Evolutionary conservation across 2,888 invertebrate genomes (phyloP).

Genomic region (Epiblema foenella): DNA sequence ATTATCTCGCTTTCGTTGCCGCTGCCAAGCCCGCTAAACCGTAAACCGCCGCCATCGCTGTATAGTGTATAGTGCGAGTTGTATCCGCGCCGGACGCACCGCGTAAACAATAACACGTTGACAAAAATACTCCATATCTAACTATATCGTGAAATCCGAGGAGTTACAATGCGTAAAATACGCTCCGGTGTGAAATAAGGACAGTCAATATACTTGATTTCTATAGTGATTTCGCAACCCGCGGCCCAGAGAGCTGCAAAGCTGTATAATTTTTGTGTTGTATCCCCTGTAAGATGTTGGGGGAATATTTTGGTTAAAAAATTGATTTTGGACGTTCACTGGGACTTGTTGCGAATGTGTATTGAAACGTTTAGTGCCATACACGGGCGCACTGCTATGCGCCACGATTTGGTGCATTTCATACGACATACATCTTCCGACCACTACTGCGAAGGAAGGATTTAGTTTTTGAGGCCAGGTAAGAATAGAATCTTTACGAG

Average conservation of each 20-base stretch:
- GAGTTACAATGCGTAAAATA: slow-evolving; percentile 76
- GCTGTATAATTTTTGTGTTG: slow-evolving; percentile 72
- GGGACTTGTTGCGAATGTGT: slow-evolving; percentile 83
- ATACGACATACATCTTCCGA: slow-evolving; percentile 92
- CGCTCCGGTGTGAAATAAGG: slow-evolving; percentile 80
- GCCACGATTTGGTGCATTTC: slow-evolving; percentile 89
- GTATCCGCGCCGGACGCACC: slow-evolving; percentile 42
- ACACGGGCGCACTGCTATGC: slow-evolving; percentile 90
- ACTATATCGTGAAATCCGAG: slow-evolving; percentile 10
- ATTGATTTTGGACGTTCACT: slow-evolving; percentile 70
- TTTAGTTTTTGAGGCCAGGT: slow-evolving; percentile 74
- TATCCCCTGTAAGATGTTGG: slow-evolving; percentile 77
- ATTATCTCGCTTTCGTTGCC: slow-evolving; percentile 65
- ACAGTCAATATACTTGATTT: slow-evolving; percentile 47
- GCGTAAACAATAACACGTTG: slow-evolving; percentile 56
- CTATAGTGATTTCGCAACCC: slow-evolving; percentile 50
- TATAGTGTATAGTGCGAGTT: slow-evolving; percentile 16
- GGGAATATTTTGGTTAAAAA: slow-evolving; percentile 75
- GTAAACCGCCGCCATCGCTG: too few relatives aligned
- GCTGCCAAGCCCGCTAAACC: not conserved
- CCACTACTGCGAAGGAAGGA: slow-evolving; percentile 89
- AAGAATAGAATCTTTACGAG: slow-evolving; percentile 52
- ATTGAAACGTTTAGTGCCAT: slow-evolving; percentile 84
- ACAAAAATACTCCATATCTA: slow-evolving; percentile 30
- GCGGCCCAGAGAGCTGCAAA: slow-evolving; percentile 59